Conservation (phyloP, 2,888 invertebrate genomes). For the Copidosoma aretas region DNA sequence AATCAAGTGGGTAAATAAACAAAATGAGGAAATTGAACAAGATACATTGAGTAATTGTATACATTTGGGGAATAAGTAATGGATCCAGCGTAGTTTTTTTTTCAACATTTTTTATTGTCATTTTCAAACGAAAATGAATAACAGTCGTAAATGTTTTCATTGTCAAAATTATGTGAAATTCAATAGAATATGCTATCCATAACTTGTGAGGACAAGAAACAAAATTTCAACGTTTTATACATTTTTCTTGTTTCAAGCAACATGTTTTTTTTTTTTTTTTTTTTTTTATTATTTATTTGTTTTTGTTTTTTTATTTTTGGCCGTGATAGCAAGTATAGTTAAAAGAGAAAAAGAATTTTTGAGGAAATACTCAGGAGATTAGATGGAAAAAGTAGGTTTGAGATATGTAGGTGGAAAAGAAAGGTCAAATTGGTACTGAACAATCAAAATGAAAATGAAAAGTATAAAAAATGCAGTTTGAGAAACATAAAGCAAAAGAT, state of each 20-base stretch:
- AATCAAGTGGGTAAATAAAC: neutral
- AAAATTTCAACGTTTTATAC: neutral
- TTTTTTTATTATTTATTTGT: neutral
- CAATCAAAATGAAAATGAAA: constrained; percentile 12
- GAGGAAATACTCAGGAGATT: constrained; percentile 9
- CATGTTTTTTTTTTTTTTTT: constrained; percentile 2
- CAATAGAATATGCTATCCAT: too few species aligned
- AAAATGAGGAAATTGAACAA: neutral
- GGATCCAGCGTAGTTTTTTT: neutral
- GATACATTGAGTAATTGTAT: neutral
- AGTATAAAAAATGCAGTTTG: constrained; percentile 24
- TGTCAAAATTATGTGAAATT: too few species aligned
- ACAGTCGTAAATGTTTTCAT: neutral
- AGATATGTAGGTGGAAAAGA: constrained; percentile 1
- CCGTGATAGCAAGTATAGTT: constrained; percentile 52
- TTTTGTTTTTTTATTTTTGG: constrained; percentile 4
- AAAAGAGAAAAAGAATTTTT: constrained; percentile 15
- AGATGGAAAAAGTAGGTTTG: constrained; percentile 6
- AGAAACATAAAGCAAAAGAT: constrained; percentile 33
- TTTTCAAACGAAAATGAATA: neutral
- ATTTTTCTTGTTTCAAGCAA: neutral
- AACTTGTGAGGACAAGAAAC: too few species aligned
- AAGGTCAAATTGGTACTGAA: neutral
- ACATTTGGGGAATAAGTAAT: too few species aligned
- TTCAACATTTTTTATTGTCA: neutral